These are phyloP conservation scores for Parthenolecanium corni DNA, from an alignment of 2,888 invertebrate genomes.

Conservation along the genomic window DNA sequence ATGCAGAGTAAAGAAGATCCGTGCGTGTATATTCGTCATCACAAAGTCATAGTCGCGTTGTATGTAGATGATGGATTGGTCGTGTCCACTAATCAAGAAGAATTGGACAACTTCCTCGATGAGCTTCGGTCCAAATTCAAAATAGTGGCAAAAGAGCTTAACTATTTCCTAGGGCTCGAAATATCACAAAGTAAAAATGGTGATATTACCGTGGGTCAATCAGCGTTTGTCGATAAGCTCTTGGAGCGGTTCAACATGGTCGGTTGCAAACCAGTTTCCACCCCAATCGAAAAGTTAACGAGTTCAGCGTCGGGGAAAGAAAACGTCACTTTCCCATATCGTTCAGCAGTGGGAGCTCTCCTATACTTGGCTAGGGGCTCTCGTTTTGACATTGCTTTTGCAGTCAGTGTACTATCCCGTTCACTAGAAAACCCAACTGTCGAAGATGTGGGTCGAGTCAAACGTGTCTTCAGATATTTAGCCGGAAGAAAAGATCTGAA, in stretches of 20 bases:
- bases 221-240: neutral
- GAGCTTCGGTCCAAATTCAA: neutral
- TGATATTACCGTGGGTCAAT: neutral
- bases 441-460: constrained; percentile 32
- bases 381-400: constrained; percentile 34
- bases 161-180: constrained; percentile 9
- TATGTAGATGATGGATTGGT: constrained; percentile 20
- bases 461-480: constrained; percentile 25
- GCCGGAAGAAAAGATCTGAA: constrained; percentile 18
- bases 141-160: neutral
- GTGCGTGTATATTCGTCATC: neutral
- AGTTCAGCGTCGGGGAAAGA: constrained; percentile 1
- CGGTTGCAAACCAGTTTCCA: neutral
- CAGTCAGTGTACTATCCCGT: constrained; percentile 34
- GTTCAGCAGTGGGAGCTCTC: constrained; percentile 34
- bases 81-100: neutral
- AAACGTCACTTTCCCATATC: constrained; percentile 22
- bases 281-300: neutral
- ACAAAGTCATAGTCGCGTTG: neutral
- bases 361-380: constrained; percentile 33
- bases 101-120: neutral
- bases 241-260: neutral
- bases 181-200: neutral
- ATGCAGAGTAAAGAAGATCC: neutral
- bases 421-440: constrained; percentile 33